Evolutionary conservation across 2,113 vertebrate species (phyloP).

Genomic region (Cyprinus carpio): DNA sequence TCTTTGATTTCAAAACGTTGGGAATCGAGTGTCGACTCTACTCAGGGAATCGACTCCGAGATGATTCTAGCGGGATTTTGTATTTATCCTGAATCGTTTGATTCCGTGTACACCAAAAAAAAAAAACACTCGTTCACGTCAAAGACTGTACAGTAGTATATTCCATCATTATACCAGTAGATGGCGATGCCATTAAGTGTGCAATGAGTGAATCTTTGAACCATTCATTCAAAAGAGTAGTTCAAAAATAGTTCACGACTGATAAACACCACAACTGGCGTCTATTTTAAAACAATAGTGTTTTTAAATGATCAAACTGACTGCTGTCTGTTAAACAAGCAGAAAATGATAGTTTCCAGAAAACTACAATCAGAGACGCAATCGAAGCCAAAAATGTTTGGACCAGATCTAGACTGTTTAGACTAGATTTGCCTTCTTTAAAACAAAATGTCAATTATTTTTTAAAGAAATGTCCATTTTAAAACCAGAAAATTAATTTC

Average conservation of each 20-base stretch:
- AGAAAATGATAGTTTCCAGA: not conserved
- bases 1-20: not conserved
- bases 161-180: no score
- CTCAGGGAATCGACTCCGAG: not conserved
- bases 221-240: not conserved
- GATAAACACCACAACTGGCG: not conserved
- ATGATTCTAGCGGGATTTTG: not conserved
- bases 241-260: not conserved
- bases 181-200: no score
- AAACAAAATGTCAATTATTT: not conserved
- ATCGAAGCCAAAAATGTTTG: not conserved
- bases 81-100: not conserved
- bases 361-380: not conserved
- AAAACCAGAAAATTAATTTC: not conserved
- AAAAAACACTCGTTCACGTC: no score
- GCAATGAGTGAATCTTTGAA: not conserved
- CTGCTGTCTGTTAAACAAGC: not conserved
- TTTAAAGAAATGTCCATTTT: not conserved
- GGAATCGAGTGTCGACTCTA: not conserved
- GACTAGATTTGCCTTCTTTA: not conserved
- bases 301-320: not conserved
- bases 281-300: no score
- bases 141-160: not conserved
- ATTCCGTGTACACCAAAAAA: not conserved
- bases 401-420: not conserved